Percentiles rank a stretch among this genome's conserved stretches.
These are phyloP conservation scores for Drosophila phalerata DNA, from an alignment of 2,888 invertebrate species.

Conservation along the genomic window DNA sequence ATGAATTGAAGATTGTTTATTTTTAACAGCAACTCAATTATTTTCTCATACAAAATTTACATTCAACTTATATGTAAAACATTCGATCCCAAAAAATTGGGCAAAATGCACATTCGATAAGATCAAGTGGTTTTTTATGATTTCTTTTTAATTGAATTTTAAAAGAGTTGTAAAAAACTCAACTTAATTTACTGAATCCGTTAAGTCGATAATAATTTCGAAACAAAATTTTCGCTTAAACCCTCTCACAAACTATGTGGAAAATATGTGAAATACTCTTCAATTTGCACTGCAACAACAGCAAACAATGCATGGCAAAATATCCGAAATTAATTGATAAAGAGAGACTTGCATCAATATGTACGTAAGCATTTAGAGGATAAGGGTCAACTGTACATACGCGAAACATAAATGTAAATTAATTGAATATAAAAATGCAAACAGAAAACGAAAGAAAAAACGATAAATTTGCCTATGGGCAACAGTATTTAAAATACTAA, in stretches of 20 bases:
- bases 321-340: slow-evolving; percentile 39
- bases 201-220: slow-evolving; percentile 18
- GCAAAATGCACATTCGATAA: no score
- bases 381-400: slow-evolving; percentile 64
- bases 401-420: slow-evolving; percentile 70
- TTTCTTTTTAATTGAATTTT: neutral
- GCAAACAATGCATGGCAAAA: slow-evolving; percentile 10
- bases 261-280: slow-evolving; percentile 22
- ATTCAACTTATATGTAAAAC: neutral
- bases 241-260: slow-evolving; percentile 45
- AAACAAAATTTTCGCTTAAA: slow-evolving; percentile 42
- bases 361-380: slow-evolving; percentile 30
- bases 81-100: no score
- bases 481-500: slow-evolving; percentile 71
- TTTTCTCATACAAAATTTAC: neutral
- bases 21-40: neutral
- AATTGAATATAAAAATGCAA: slow-evolving; percentile 54
- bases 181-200: slow-evolving; percentile 12
- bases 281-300: slow-evolving; percentile 41
- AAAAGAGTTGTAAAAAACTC: neutral
- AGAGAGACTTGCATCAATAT: slow-evolving; percentile 56
- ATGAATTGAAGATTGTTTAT: neutral
- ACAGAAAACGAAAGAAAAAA: slow-evolving; percentile 2
- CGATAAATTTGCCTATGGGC: slow-evolving; percentile 23
- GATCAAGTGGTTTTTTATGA: neutral